Conservation (phyloP, 1,140 invertebrate genomes). For the Globodera rostochiensis region DNA sequence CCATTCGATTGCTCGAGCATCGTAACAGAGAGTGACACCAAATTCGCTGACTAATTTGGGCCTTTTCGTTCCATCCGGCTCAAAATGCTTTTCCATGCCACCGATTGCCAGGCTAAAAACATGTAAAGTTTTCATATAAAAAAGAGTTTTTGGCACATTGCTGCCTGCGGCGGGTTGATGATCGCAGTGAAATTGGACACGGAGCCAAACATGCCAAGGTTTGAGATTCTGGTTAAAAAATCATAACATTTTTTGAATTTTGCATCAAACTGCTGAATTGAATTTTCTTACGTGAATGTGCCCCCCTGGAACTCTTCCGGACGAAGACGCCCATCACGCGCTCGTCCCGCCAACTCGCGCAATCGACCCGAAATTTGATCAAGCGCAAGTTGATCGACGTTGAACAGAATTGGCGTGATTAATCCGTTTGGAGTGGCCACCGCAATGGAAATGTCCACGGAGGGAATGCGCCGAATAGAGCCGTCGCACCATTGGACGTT, state of each 20-base stretch:
- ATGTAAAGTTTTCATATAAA: neutral
- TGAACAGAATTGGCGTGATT: slow-evolving; percentile 93
- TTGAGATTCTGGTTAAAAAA: slow-evolving; percentile 75
- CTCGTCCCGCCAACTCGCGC: slow-evolving; percentile 84
- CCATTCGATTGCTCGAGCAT: slow-evolving; percentile 45
- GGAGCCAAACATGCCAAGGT: slow-evolving; percentile 93
- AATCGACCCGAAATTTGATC: slow-evolving; percentile 79
- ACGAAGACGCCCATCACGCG: slow-evolving; percentile 86
- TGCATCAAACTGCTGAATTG: neutral
- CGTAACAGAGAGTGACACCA: slow-evolving; percentile 48
- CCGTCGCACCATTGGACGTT: slow-evolving; percentile 89
- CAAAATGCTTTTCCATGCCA: neutral
- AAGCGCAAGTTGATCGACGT: slow-evolving; percentile 76
- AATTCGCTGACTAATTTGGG: slow-evolving; percentile 14
- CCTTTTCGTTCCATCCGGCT: neutral
- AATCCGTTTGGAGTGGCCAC: slow-evolving; percentile 90
- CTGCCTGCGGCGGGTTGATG: slow-evolving; percentile 76
- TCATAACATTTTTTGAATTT: neutral
- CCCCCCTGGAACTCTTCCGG: slow-evolving; percentile 93
- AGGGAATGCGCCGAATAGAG: slow-evolving; percentile 82
- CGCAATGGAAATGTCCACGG: slow-evolving; percentile 92
- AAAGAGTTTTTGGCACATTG: slow-evolving; percentile 68
- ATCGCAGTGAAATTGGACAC: slow-evolving; percentile 74
- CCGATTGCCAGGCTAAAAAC: neutral
- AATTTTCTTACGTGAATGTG: slow-evolving; percentile 60